These are phyloP conservation scores for Tretioscincus oriximinensis DNA, from an alignment of 2,113 vertebrate species.

Conservation along the genomic window DNA sequence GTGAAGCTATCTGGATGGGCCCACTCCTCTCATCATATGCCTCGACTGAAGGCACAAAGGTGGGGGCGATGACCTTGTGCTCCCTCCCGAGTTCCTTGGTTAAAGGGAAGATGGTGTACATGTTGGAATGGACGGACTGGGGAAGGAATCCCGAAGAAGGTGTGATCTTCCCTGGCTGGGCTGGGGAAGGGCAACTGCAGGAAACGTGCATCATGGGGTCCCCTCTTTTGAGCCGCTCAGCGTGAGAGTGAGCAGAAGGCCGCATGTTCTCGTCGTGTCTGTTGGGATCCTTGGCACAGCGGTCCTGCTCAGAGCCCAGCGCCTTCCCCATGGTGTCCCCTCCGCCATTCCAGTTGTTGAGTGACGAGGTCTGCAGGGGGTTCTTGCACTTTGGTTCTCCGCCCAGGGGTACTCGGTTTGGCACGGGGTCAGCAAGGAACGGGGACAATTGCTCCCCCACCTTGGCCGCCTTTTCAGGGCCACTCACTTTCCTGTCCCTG, in stretches of 20 bases:
- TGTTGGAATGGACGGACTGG: slow-evolving; percentile 72
- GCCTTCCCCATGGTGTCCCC: slow-evolving; percentile 71
- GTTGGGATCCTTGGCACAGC: slow-evolving; percentile 71
- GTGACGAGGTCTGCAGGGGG: slow-evolving; percentile 68
- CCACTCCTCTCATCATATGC: slow-evolving; percentile 89
- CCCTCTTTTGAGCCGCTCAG: slow-evolving; percentile 73
- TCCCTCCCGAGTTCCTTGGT: slow-evolving; percentile 84
- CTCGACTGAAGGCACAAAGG: slow-evolving; percentile 95
- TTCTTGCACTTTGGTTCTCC: slow-evolving; percentile 79
- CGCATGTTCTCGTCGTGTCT: slow-evolving; percentile 78
- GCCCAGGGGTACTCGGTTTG: slow-evolving; percentile 41
- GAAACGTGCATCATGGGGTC: slow-evolving; percentile 78
- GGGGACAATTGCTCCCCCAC: slow-evolving; percentile 67
- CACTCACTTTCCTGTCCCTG: slow-evolving; percentile 76
- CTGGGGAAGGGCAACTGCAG: slow-evolving; percentile 76
- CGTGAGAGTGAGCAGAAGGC: slow-evolving; percentile 63
- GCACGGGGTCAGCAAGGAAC: slow-evolving; percentile 70
- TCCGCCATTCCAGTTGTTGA: slow-evolving; percentile 71
- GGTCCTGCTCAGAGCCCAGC: slow-evolving; percentile 76
- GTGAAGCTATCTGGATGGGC: slow-evolving; percentile 91
- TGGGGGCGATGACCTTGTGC: slow-evolving; percentile 91
- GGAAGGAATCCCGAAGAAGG: slow-evolving; percentile 68
- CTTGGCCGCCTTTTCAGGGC: slow-evolving; percentile 68
- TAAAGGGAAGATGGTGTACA: slow-evolving; percentile 79
- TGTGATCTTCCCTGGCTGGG: slow-evolving; percentile 59